These are phyloP conservation scores for Acleris holmiana DNA, from an alignment of 2,888 invertebrate genomes.

Conservation along the genomic window DNA sequence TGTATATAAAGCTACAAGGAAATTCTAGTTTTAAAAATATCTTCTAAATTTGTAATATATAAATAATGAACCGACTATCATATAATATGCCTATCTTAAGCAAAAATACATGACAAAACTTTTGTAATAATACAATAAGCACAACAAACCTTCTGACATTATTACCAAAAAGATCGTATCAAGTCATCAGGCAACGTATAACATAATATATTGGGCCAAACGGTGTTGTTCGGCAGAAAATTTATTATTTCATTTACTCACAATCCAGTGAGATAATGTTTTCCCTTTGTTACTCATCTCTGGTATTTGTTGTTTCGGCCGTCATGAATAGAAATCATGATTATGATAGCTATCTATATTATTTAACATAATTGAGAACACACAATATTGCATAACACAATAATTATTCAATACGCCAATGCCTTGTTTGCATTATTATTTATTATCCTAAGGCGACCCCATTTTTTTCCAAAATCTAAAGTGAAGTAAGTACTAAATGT, in stretches of 20 bases:
- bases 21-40: too few species aligned
- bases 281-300: background rate
- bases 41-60: too few species aligned
- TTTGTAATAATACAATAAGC: background rate
- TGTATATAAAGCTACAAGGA: too few species aligned
- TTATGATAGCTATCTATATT: background rate
- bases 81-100: too few species aligned
- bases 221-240: constrained; percentile 3
- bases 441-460: too few species aligned
- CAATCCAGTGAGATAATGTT: constrained; percentile 6
- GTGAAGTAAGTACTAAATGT: too few species aligned
- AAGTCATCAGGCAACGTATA: background rate
- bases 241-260: constrained; percentile 9
- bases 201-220: background rate
- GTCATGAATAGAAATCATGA: background rate
- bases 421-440: too few species aligned
- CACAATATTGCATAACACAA: too few species aligned
- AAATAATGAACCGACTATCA: too few species aligned
- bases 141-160: background rate
- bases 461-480: too few species aligned
- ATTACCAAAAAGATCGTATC: background rate
- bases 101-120: too few species aligned
- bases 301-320: background rate
- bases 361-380: background rate
- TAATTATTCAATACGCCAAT: too few species aligned